A percentile compares a stretch with the other conserved stretches of the same genome.
phyloP scores from a whole-genome alignment of 64 coral and sea anemone species.

The Cladopsammia gracilis region DNA sequence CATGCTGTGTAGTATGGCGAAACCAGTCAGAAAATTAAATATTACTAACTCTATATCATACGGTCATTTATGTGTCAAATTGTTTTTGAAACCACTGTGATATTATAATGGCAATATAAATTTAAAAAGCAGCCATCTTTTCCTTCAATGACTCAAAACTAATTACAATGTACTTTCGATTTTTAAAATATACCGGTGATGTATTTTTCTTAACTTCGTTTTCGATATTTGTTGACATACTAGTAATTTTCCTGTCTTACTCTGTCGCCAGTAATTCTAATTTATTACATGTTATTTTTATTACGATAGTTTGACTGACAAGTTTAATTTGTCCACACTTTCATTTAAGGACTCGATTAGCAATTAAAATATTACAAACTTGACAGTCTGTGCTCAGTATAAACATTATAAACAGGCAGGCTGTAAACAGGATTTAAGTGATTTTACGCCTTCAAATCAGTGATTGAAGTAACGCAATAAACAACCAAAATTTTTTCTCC shows the following conservation, averaged over 20 bases:
- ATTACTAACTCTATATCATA: no score
- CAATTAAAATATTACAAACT: background rate
- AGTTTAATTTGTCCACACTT: background rate
- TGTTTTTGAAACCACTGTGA: no score
- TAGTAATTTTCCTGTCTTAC: background rate
- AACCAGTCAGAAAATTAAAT: background rate
- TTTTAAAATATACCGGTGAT: background rate
- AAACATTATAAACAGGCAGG: no score
- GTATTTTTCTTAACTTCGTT: background rate
- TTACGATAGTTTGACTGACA: background rate
- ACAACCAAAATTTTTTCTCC: no score
- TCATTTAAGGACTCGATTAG: background rate
- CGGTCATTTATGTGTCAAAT: no score
- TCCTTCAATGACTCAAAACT: no score
- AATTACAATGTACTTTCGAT: background rate
- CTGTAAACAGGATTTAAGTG: no score
- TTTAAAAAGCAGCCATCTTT: no score
- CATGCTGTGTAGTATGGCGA: background rate
- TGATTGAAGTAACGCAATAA: no score
- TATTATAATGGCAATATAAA: no score
- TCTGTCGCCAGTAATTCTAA: background rate
- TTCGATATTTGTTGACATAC: background rate
- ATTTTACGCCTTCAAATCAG: no score
- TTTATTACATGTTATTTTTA: background rate
- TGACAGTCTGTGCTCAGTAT: no score